Percentiles rank a stretch among this genome's conserved stretches.
phyloP scores from a whole-genome alignment of 2,797 vertebrate species.

The Botia almorhae region DNA sequence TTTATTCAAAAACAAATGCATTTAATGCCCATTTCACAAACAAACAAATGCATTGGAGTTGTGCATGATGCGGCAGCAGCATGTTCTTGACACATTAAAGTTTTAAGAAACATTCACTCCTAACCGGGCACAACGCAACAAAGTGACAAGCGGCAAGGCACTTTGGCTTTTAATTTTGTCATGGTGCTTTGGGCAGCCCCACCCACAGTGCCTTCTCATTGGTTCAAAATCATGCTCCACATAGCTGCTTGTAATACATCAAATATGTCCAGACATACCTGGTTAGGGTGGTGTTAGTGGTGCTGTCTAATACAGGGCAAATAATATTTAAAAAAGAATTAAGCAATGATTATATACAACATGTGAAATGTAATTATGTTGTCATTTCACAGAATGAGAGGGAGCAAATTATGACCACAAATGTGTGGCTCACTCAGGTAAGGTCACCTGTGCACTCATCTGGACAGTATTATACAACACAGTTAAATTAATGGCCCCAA shows the following conservation, averaged over 20 bases:
- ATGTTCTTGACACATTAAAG: too few species aligned
- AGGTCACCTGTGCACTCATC: slow-evolving; percentile 33
- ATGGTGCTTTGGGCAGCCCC: background rate
- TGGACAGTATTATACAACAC: slow-evolving; percentile 9
- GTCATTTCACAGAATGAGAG: slow-evolving; percentile 87
- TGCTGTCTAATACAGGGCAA: slow-evolving; percentile 13
- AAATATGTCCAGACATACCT: background rate
- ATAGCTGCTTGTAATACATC: background rate
- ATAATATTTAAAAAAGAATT: background rate
- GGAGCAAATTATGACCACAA: slow-evolving; percentile 98
- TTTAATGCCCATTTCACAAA: too few species aligned
- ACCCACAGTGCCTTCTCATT: background rate
- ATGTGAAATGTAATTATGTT: slow-evolving; percentile 32
- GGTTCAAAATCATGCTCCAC: background rate
- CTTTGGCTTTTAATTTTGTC: slow-evolving; percentile 14
- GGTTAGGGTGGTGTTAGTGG: background rate
- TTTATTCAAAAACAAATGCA: too few species aligned
- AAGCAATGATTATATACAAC: background rate
- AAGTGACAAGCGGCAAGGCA: background rate
- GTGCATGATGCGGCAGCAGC: too few species aligned
- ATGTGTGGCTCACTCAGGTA: slow-evolving; percentile 96
- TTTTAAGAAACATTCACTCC: too few species aligned
- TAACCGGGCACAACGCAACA: background rate
- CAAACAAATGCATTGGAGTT: too few species aligned
- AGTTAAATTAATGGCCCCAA: background rate